Conservation (phyloP, 2,797 vertebrate genomes). For the Glossophaga mutica region DNA sequence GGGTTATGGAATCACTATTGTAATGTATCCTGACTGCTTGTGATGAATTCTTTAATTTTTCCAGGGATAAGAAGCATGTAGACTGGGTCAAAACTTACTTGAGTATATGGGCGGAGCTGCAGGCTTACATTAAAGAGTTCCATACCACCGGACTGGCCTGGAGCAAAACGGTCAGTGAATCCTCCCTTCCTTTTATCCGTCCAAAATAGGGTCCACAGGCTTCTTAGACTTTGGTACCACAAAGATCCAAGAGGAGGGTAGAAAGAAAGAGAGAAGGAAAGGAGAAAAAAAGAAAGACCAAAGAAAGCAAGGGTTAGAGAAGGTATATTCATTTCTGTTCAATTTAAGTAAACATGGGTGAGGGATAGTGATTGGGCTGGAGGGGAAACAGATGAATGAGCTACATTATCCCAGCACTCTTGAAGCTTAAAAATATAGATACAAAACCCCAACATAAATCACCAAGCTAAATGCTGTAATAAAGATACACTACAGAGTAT, state of each 20-base stretch:
- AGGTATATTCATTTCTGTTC: not conserved
- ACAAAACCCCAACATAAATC: not conserved
- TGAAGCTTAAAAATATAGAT: not conserved
- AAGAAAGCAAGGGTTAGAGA: not conserved
- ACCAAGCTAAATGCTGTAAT: not conserved
- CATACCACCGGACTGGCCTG: constrained; percentile 94
- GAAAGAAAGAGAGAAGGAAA: not conserved
- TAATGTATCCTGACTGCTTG: not conserved
- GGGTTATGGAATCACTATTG: not conserved
- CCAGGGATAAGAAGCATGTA: constrained; percentile 93
- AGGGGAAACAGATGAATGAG: not conserved
- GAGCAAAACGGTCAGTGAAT: constrained; percentile 91
- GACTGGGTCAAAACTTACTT: constrained; percentile 95
- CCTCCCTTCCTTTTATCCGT: not conserved
- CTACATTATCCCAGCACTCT: not conserved
- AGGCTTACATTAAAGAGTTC: constrained; percentile 93
- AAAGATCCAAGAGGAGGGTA: not conserved
- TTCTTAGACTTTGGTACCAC: not conserved
- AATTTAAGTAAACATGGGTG: not conserved
- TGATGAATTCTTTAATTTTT: constrained; percentile 22
- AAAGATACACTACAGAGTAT: not conserved
- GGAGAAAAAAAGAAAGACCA: not conserved
- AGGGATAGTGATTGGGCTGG: not conserved
- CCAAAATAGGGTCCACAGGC: not conserved
- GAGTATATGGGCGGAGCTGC: constrained; percentile 92